These are phyloP conservation scores for Bucco capensis DNA, from an alignment of 2,113 vertebrate species.

Conservation along the genomic window DNA sequence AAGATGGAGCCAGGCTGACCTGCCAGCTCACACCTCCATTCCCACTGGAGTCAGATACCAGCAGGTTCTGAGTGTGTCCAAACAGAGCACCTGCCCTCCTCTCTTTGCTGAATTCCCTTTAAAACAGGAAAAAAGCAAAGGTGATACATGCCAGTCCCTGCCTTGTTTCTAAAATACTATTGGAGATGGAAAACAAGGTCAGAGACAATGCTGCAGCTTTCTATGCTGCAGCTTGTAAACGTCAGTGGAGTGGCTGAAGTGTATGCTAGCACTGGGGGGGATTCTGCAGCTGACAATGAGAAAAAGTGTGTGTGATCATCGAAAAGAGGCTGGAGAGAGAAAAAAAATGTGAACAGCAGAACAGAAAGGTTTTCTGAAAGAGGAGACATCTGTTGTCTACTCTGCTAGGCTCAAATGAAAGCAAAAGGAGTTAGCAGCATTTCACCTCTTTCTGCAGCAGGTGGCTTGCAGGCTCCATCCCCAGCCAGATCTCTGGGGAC, in stretches of 20 bases:
- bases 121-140: not conserved
- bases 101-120: not conserved
- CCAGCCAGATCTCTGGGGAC: not conserved
- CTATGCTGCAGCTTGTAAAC: not conserved
- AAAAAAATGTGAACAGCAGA: not conserved
- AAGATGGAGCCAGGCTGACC: not conserved
- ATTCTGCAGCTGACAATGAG: constrained; percentile 2
- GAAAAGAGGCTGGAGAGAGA: not conserved
- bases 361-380: constrained; percentile 16
- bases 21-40: not conserved
- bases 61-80: not conserved
- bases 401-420: not conserved
- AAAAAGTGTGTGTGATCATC: not conserved
- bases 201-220: not conserved
- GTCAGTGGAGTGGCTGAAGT: not conserved
- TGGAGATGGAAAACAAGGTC: not conserved
- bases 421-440: not conserved
- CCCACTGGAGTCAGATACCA: not conserved
- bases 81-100: not conserved
- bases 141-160: not conserved
- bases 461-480: constrained; percentile 5
- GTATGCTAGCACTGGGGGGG: not conserved
- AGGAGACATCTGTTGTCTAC: not conserved
- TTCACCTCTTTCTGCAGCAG: constrained; percentile 16
- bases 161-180: not conserved